Conservation (phyloP, 2,113 vertebrate genomes). For the Leptocoma aspasia region DNA sequence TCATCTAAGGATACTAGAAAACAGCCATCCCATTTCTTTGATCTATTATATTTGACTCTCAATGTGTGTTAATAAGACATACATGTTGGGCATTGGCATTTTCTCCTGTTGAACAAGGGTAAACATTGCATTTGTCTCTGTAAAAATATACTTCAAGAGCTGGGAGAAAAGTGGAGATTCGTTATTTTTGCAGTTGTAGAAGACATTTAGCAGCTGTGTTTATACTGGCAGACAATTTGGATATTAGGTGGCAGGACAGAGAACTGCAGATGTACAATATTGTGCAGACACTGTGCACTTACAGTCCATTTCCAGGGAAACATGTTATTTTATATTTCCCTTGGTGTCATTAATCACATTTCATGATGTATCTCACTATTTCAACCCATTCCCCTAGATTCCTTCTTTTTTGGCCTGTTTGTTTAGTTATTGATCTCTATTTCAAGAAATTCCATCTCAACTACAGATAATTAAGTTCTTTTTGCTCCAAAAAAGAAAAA, state of each 20-base stretch:
- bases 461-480: neutral
- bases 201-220: conserved; percentile 84
- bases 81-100: neutral
- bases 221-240: conserved; percentile 73
- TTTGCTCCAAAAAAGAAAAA: conserved; percentile 16
- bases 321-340: conserved; percentile 70
- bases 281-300: conserved; percentile 68
- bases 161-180: conserved; percentile 63
- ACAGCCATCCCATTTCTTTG: neutral
- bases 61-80: neutral
- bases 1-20: neutral
- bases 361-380: conserved; percentile 59
- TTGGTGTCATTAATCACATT: conserved; percentile 74
- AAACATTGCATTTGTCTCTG: conserved; percentile 36
- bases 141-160: conserved; percentile 57
- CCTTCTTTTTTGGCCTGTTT: conserved; percentile 47
- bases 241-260: conserved; percentile 76
- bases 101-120: neutral
- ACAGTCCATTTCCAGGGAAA: conserved; percentile 60
- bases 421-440: conserved; percentile 46
- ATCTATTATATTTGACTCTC: neutral
- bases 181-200: conserved; percentile 71
- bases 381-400: conserved; percentile 51
- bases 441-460: conserved; percentile 46
- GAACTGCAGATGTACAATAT: conserved; percentile 72